Base-by-base conservation (phyloP, 2,888 invertebrate genomes). In the Eurois occulta region DNA sequence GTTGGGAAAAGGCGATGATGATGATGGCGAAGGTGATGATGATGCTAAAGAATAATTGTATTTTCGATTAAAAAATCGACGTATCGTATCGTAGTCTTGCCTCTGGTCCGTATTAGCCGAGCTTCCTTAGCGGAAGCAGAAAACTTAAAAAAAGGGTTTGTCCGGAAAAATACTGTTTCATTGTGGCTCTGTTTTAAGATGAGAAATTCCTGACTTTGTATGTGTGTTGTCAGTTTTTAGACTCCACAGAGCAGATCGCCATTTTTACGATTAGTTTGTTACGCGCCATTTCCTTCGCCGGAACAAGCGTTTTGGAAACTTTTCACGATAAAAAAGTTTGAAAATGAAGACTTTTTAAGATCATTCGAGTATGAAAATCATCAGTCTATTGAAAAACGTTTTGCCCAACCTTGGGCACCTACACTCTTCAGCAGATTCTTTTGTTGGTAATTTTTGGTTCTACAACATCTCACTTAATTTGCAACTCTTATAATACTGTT, bases 401-500 rank as follows among this genome's bases (percentile, higher is more conserved):
- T 75, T 8, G 13, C 11, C 13, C 35, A 82, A 66, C 65, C 69
- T 60, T 76, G 65, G 32, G 11, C 62, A 68, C 16, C 21, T 48
- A 62, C 38, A 38, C 32, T 64, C 28, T 43, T 73, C 16, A 67
- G n/a, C 3, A 43, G 13, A 21, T 83, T 62, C 7, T 28, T 43
- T 52, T 32, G 6, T 55, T 67, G 1, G 21, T n/a, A 55, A 16
- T 64, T 73, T 74, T 72, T 77, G 18, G 58, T 62, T 64, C 18
- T 58, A 65, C 13, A 72, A 72, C 83, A 66, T 55, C 32, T 46
- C 46, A 35, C 58, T 67, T 16, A 38, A 58, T 21, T 46, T 66
- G 64, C 32, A 78, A 72, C 38, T 71, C 55, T 55, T 71, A 62
- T 24, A 55, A 69, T 58, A 80, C 52, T 69, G 65, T 69, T 65